Percentiles rank a stretch among this genome's conserved stretches.
These are phyloP conservation scores for Nanorana parkeri DNA, from an alignment of 2,113 vertebrate genomes.

Conservation along the genomic window DNA sequence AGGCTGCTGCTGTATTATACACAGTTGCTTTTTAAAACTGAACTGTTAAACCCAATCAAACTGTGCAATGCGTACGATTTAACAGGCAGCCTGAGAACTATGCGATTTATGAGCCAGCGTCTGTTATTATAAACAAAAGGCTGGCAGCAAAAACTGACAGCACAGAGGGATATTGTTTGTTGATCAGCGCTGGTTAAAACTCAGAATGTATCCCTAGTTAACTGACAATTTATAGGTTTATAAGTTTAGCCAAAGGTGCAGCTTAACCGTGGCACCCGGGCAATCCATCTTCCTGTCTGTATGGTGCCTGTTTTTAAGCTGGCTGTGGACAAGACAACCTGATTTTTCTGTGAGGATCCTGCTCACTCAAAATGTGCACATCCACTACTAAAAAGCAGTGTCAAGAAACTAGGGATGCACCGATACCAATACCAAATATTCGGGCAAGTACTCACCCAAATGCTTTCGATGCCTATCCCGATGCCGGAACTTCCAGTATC, in stretches of 20 bases:
- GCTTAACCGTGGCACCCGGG: neutral
- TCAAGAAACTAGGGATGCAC: too few species aligned
- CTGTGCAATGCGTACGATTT: neutral
- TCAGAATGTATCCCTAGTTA: slow-evolving; percentile 2
- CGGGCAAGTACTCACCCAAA: too few species aligned
- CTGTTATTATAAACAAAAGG: slow-evolving; percentile 7
- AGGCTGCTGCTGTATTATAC: neutral
- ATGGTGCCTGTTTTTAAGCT: neutral
- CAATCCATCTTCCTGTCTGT: neutral
- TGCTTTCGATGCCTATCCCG: too few species aligned
- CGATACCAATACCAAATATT: too few species aligned
- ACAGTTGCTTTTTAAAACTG: neutral
- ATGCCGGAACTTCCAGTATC: too few species aligned
- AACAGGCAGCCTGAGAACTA: neutral
- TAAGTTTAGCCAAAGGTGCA: slow-evolving; percentile 4
- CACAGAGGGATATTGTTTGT: slow-evolving; percentile 15
- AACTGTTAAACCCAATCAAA: neutral
- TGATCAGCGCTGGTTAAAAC: slow-evolving; percentile 8
- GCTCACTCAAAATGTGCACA: too few species aligned
- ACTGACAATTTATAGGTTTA: slow-evolving; percentile 25
- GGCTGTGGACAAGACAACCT: too few species aligned
- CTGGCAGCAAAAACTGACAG: slow-evolving; percentile 8
- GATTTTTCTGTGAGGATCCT: too few species aligned
- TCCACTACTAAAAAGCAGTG: too few species aligned
- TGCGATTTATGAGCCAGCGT: neutral